Evolutionary conservation across 2,113 vertebrate genomes (phyloP).

Genomic region (Hirundichthys speculiger): DNA sequence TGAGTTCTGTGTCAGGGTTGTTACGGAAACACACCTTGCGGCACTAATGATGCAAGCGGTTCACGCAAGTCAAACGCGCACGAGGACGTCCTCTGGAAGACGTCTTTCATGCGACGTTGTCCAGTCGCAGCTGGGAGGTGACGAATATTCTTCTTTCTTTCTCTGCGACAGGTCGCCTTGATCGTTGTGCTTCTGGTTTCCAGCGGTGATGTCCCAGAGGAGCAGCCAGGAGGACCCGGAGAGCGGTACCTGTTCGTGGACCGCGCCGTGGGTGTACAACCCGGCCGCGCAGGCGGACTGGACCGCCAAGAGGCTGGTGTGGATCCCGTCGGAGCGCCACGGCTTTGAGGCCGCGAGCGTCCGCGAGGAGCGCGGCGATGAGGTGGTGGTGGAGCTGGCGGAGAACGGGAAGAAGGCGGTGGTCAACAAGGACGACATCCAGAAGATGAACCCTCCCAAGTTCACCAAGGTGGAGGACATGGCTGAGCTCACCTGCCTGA

Average conservation of each 20-base stretch:
- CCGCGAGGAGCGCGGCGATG: constrained; percentile 94
- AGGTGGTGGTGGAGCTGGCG: constrained; percentile 94
- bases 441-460: constrained; percentile 99
- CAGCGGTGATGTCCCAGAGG: constrained; percentile 91
- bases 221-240: constrained; percentile 93
- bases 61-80: too few relatives aligned
- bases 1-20: too few relatives aligned
- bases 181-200: constrained; percentile 66
- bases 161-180: constrained; percentile 56
- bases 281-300: constrained; percentile 97
- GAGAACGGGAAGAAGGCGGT: constrained; percentile 97
- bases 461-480: constrained; percentile 99
- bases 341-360: constrained; percentile 97
- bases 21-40: too few relatives aligned
- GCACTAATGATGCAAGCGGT: too few relatives aligned
- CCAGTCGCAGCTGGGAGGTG: too few relatives aligned
- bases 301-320: constrained; percentile 97
- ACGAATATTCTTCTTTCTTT: not conserved
- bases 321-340: constrained; percentile 96
- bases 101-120: too few relatives aligned
- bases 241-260: constrained; percentile 99
- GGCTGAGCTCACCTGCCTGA: constrained; percentile 97
- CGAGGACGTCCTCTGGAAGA: too few relatives aligned
- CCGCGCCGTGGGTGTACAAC: constrained; percentile 96
- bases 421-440: constrained; percentile 98